Evolutionary conservation across 2,797 vertebrate species (phyloP), one percentile per base, ranked within the genome.

Genomic region (Molossus molossus): DNA sequence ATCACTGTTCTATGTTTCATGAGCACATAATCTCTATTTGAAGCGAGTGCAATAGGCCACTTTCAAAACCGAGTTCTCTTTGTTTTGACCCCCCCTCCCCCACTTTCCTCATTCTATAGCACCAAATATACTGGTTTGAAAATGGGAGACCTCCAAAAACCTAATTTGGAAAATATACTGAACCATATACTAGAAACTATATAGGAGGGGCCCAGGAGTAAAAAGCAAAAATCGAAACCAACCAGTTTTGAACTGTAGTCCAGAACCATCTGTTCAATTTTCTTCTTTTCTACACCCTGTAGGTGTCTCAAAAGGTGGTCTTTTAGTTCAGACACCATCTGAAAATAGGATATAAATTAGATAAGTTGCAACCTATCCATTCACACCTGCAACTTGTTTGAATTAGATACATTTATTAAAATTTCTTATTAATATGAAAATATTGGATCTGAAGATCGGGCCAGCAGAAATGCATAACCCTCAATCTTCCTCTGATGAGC

Each of bases 291-390:
- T 81, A 99, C 95, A 73, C 99, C 98, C 94, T 98, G 99, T 40
- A 99, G 98, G 94, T 99, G 98, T 98, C 98, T 99, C 98, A 98
- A 98, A 91, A 99, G 99, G 94, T 99, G 99, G 81, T 99, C 99
- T 94, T 99, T 99, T 50, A 99, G 98, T 97, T 99, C 99, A 96
- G 99, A 99, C 95, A 99, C 99, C 96, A 99, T 99, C 99, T 99
- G 95, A 91, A 97, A 98, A 97, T 79, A 97, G 53, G 72, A 93
- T 83, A 93, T 20, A 64, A n/a, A 55, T 94, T 72, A 89, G 40
- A 45, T 57, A 76, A 88, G 17, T 85, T 65, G 93, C 37, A 86
- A 55, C 5, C 33, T 29, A 83, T 11, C 21, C 14, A 53, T 23
- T 58, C 55, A 58, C 33, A 81, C 4, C 8, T 48, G 27, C 8